A percentile compares a stretch with the other conserved stretches of the same genome.
Evolutionary conservation across 2,888 invertebrate genomes (phyloP).

Genomic region (Hyposoter didymator): DNA sequence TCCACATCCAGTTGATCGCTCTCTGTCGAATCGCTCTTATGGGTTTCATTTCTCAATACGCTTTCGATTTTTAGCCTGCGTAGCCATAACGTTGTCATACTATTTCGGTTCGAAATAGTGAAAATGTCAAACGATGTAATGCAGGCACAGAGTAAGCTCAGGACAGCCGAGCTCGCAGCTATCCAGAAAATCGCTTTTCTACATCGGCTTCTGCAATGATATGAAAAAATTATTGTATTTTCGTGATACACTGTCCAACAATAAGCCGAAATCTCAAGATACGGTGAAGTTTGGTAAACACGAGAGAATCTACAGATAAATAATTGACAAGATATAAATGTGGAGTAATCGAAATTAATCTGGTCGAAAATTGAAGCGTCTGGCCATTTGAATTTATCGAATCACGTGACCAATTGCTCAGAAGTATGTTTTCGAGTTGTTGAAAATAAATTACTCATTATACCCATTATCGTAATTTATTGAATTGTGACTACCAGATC

Average conservation of each 20-base stretch:
- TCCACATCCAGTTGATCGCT: neutral
- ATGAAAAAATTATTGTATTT: neutral
- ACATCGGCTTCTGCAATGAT: neutral
- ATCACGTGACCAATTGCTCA: no score
- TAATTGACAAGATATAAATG: no score
- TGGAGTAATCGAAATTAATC: no score
- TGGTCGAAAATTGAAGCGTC: no score
- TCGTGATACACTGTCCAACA: neutral
- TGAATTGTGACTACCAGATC: no score
- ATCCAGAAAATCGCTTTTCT: neutral
- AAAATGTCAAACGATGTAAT: neutral
- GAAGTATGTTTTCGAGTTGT: no score
- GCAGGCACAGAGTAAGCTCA: neutral
- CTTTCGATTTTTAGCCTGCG: neutral
- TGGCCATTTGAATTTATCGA: no score
- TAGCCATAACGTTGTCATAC: neutral
- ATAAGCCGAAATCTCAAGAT: no score
- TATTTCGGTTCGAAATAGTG: neutral
- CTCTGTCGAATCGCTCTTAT: neutral
- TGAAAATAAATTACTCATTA: no score
- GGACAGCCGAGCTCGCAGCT: neutral
- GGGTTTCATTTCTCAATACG: neutral
- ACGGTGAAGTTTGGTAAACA: no score
- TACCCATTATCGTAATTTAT: no score
- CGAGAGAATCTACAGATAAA: no score